phyloP scores from a whole-genome alignment of 2,113 vertebrate genomes.

The Eurystomus gularis region DNA sequence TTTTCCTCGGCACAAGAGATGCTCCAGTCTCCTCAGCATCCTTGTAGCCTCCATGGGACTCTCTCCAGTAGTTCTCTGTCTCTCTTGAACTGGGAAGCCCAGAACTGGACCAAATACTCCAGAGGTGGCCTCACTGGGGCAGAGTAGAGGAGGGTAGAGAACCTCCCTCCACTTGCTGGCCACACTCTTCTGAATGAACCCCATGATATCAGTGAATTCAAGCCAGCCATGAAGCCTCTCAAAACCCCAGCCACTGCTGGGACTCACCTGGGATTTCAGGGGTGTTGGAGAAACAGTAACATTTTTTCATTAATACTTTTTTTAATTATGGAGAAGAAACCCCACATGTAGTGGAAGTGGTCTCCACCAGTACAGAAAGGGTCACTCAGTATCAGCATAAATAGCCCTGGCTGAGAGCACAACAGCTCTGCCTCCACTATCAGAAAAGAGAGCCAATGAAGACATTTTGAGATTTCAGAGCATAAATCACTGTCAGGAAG shows the following conservation, averaged over 20 bases:
- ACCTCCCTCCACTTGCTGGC: too few species aligned
- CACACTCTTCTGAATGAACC: neutral
- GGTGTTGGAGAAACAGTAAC: neutral
- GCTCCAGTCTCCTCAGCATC: too few species aligned
- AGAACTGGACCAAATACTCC: too few species aligned
- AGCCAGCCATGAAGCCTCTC: too few species aligned
- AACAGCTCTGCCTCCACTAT: neutral
- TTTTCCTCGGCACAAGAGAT: too few species aligned
- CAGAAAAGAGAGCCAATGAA: neutral
- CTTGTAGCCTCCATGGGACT: too few species aligned
- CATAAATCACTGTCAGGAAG: slow-evolving; percentile 35
- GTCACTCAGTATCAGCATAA: neutral
- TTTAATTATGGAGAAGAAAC: neutral
- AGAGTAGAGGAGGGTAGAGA: too few species aligned
- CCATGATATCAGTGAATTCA: neutral
- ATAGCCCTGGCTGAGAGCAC: neutral
- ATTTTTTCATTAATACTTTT: neutral
- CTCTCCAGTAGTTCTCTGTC: too few species aligned
- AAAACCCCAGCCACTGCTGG: neutral
- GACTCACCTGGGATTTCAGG: neutral
- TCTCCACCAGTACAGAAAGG: neutral
- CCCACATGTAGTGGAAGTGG: neutral
- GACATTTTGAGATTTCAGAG: neutral
- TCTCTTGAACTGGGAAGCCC: too few species aligned
- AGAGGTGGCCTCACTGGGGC: too few species aligned